phyloP scores from a whole-genome alignment of 1,140 invertebrate genomes.

The Drosophila albomicans region DNA sequence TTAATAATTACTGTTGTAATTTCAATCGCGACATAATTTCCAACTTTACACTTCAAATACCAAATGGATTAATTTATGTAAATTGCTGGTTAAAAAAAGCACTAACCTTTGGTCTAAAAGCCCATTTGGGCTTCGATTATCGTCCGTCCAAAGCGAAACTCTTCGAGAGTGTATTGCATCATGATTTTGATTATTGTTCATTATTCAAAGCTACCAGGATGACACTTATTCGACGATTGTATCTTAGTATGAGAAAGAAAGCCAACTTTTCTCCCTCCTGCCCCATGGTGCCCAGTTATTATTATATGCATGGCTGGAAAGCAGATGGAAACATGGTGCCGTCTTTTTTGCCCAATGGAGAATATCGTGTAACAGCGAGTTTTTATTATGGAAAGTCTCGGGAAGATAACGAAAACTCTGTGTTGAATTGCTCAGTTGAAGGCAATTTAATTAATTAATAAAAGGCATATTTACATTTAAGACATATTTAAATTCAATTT shows the following conservation, averaged over 20 bases:
- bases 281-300: neutral
- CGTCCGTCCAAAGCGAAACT: neutral
- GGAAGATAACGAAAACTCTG: neutral
- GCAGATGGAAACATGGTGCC: neutral
- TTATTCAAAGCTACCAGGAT: neutral
- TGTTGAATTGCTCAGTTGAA: conserved; percentile 1
- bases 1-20: neutral
- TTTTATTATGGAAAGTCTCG: neutral
- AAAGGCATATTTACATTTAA: neutral
- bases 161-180: neutral
- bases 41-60: neutral
- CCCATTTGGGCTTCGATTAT: neutral
- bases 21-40: neutral
- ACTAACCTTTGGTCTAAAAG: neutral
- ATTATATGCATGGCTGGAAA: neutral
- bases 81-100: neutral
- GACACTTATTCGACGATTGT: neutral
- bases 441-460: neutral
- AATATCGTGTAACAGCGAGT: neutral
- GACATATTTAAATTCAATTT: no score
- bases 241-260: neutral
- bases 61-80: neutral
- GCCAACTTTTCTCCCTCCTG: neutral
- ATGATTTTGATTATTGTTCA: neutral
- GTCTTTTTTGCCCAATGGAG: neutral